Evolutionary conservation across 2,888 invertebrate genomes (phyloP), one percentile per base, ranked within the genome.

Genomic region (Sinopyrophorus schimmeli): DNA sequence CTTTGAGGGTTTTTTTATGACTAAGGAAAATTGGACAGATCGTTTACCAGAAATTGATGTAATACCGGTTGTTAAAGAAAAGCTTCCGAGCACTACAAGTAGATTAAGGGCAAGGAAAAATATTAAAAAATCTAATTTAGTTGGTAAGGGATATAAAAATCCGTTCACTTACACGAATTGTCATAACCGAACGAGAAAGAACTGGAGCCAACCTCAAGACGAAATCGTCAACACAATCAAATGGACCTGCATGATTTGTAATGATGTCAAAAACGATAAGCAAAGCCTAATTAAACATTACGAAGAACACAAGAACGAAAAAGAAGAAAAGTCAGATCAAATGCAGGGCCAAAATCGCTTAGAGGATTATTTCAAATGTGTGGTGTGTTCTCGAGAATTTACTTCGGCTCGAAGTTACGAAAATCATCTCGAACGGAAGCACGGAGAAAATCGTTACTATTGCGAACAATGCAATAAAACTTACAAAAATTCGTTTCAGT

Each of bases 391-490:
- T 3, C 58, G 58, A 10, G 65, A 65, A 39, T 65, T 64, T 27
- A 65, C 63, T 1, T 65, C 65, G 2, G 35, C 63, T 16, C 60
- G 58, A 31, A 60, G 61, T 6, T 65, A 65, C 21, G 66, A 68
- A 32, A 63, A 61, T 15, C 70, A 70, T 40, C 59, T 66, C 1
- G 67, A 67, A 42, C 55, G 55, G 5, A 53, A 59, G 17, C 59
- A 64, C 15, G 52, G 52, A n/a, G 53, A 53, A 20, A 53, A 53
- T 11, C 23, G 31, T 9, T 53, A 53, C 26, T 50, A 40, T 12
- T 60, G 44, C 53, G 58, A 46, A 4, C 14, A 28, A 10, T 66
- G 66, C 47, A 61, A 60, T 5, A 65, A 60, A 47, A 54, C 62
- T 0, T 67, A 65, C 39, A 63, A 61, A 39, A 62, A 57, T 23